phyloP scores from a whole-genome alignment of 2,888 invertebrate species.

The Chloroclystis v-ata region DNA sequence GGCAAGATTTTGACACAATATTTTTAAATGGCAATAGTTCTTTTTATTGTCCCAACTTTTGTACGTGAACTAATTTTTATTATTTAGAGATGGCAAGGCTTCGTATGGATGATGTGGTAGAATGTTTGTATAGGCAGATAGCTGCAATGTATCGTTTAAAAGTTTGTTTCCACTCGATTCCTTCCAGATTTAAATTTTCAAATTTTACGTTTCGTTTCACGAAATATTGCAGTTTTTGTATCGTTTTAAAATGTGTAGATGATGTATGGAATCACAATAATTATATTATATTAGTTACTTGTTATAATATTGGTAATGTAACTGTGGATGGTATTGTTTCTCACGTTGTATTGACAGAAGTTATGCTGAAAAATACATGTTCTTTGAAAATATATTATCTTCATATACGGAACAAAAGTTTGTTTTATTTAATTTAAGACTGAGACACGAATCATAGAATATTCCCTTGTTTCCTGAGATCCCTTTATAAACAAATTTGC shows the following conservation, averaged over 20 bases:
- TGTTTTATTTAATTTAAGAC: conserved; percentile 42
- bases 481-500: no score
- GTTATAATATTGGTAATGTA: conserved; percentile 65
- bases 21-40: conserved; percentile 12
- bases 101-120: conserved; percentile 50
- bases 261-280: conserved; percentile 70
- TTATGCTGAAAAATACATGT: conserved; percentile 73
- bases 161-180: conserved; percentile 28
- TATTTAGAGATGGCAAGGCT: conserved; percentile 36
- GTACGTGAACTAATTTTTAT: conserved; percentile 37
- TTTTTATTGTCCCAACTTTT: conserved; percentile 27
- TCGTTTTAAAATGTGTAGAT: conserved; percentile 64
- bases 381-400: conserved; percentile 78
- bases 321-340: conserved; percentile 69
- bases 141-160: conserved; percentile 48
- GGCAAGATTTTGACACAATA: conserved; percentile 21
- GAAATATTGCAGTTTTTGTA: conserved; percentile 64
- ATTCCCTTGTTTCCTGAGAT: no score
- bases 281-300: conserved; percentile 73
- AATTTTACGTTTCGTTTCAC: conserved; percentile 31
- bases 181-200: conserved; percentile 35
- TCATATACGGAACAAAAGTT: conserved; percentile 65
- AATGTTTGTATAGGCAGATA: conserved; percentile 36
- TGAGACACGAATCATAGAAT: no score
- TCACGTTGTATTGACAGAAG: conserved; percentile 71